These are phyloP conservation scores for Limnephilus auricula DNA, from an alignment of 2,888 invertebrate species.

Conservation along the genomic window DNA sequence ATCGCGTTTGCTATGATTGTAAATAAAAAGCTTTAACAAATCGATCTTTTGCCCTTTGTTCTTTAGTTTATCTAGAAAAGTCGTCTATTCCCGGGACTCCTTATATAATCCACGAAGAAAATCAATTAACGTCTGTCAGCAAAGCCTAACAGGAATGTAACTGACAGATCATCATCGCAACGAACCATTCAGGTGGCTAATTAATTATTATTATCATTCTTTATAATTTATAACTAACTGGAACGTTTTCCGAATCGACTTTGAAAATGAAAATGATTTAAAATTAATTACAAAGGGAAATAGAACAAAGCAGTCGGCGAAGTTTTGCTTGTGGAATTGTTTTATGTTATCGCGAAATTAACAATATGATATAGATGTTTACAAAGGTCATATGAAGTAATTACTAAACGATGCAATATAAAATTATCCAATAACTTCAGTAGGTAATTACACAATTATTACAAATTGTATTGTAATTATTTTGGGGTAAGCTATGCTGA, in stretches of 20 bases:
- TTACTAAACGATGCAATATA: not conserved
- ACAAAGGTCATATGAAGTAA: not conserved
- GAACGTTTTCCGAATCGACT: not conserved
- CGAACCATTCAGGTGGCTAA: constrained; percentile 2
- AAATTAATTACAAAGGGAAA: not conserved
- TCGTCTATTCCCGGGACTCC: not conserved
- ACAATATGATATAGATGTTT: not conserved
- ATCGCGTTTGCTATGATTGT: not conserved
- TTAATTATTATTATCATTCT: constrained; percentile 7
- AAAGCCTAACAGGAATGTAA: constrained; percentile 27
- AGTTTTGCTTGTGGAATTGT: not conserved
- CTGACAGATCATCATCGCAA: constrained; percentile 16
- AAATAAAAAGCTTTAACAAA: not conserved
- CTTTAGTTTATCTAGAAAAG: constrained; percentile 28
- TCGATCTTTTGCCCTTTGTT: not conserved
- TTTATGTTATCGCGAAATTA: not conserved
- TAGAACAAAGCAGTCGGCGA: not conserved
- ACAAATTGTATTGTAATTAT: not conserved
- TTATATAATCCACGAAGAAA: constrained; percentile 24
- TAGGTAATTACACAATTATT: no score
- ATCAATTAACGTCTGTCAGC: constrained; percentile 45
- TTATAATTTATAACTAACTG: not conserved
- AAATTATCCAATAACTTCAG: no score
- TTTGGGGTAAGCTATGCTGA: not conserved
- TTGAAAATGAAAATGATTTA: not conserved